These are phyloP conservation scores for Idaea straminata DNA, from an alignment of 2,888 invertebrate genomes.

Conservation along the genomic window DNA sequence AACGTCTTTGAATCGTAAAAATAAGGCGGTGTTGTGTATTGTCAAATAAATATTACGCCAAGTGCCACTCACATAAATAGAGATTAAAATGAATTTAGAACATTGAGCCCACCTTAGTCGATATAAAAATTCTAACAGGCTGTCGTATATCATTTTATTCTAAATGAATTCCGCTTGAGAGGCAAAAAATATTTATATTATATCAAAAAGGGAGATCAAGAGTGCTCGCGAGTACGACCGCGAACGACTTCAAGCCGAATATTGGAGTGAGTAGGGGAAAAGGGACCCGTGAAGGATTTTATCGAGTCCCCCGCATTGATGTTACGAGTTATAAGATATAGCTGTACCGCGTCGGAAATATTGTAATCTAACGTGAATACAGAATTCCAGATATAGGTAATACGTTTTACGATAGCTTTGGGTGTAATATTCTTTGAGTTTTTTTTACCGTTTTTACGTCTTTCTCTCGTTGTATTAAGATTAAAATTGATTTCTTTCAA, in stretches of 20 bases:
- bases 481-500: conserved; percentile 40
- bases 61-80: conserved; percentile 43
- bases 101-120: neutral
- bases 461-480: conserved; percentile 32
- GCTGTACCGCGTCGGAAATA: conserved; percentile 52
- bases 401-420: conserved; percentile 48
- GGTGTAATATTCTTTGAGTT: conserved; percentile 45
- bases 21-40: conserved; percentile 16
- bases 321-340: conserved; percentile 53
- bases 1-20: conserved; percentile 19
- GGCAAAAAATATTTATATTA: conserved; percentile 67
- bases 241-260: conserved; percentile 33
- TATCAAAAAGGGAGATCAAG: conserved; percentile 70
- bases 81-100: conserved; percentile 38
- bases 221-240: conserved; percentile 49
- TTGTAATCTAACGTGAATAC: conserved; percentile 67
- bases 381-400: conserved; percentile 54
- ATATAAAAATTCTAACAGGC: neutral
- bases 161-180: conserved; percentile 58
- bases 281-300: conserved; percentile 49
- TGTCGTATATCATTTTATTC: conserved; percentile 57
- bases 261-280: conserved; percentile 39
- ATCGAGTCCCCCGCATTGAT: conserved; percentile 54
- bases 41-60: conserved; percentile 32
- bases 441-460: conserved; percentile 29